Evolutionary conservation across 2,113 vertebrate species (phyloP).

Genomic region (Benitochromis conjunctus): DNA sequence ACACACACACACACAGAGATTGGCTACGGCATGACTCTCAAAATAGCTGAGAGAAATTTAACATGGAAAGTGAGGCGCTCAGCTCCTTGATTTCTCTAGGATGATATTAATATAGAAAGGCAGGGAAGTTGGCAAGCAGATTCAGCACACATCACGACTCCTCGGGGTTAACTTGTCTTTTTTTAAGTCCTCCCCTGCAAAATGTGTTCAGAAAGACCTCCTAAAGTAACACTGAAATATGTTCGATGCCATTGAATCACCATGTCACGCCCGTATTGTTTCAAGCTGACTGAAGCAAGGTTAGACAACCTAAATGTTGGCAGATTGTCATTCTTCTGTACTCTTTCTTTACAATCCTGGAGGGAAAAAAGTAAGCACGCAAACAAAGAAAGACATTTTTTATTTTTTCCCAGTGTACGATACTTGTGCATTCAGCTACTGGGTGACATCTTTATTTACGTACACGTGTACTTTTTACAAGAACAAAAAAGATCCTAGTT

Average conservation of each 20-base stretch:
- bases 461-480: not conserved
- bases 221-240: not conserved
- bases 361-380: not conserved
- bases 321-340: not conserved
- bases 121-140: constrained; percentile 5
- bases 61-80: constrained; percentile 30
- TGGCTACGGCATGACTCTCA: not conserved
- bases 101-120: constrained; percentile 25
- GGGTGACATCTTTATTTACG: not conserved
- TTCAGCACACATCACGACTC: constrained; percentile 1
- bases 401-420: not conserved
- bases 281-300: not conserved
- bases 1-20: not conserved
- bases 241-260: not conserved
- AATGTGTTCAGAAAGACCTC: not conserved
- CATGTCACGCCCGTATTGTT: not conserved
- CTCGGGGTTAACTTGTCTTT: not conserved
- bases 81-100: constrained; percentile 33
- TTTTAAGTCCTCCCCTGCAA: not conserved
- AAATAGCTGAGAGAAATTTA: constrained; percentile 43
- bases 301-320: not conserved
- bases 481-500: not conserved
- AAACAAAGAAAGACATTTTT: not conserved
- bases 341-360: not conserved
- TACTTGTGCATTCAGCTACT: not conserved